Base-by-base conservation (phyloP, 2,113 vertebrate genomes). In the Eupsittula cactorum region DNA sequence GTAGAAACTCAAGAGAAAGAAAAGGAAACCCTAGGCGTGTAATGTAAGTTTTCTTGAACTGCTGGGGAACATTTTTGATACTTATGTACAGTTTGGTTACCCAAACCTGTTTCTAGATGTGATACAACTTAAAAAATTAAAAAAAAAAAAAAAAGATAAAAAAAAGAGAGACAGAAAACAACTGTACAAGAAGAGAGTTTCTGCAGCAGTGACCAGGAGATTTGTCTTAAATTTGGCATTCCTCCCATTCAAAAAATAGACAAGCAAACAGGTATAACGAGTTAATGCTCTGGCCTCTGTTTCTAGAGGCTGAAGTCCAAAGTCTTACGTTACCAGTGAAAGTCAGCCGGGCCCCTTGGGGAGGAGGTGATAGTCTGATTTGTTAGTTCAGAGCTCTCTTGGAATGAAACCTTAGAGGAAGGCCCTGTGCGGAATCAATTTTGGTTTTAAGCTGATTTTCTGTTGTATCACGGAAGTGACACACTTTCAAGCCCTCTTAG, bases 311-410 rank as follows among this genome's bases (percentile, higher is more conserved):
- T 52, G 53, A 64, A 86, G 82, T 82, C 60, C 70, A 78, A 67
- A 65, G 52, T 93, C 59, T 79, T 64, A 10, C 24, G 52, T 90
- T 94, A 86, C 57, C 52, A 87, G 3, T 2, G 12, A 79, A 94
- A 95, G 47, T 41, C 33, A 93, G 28, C 57, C 68, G 7, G 9
- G n/a, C 57, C 90, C 73, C 86, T 49, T 53, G 83, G 50, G 68
- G 68, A 94, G 94, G 80, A 96, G 95, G 77, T 78, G 50, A 74
- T 53, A 83, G 73, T 86, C 83, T 94, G 71, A 35, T 86, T 90
- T 92, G 76, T 94, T 91, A 84, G 77, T 95, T 95, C 86, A 93
- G 94, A 75, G 25, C 37, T 92, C 47, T 83, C 55, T 68, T 78
- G 83, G 69, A 78, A 89, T 88, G 73, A 31, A 71, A 10, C 39